Evolutionary conservation across 2,113 vertebrate genomes (phyloP), one percentile per base, ranked within the genome.

Genomic region (Triplophysa siluroides): DNA sequence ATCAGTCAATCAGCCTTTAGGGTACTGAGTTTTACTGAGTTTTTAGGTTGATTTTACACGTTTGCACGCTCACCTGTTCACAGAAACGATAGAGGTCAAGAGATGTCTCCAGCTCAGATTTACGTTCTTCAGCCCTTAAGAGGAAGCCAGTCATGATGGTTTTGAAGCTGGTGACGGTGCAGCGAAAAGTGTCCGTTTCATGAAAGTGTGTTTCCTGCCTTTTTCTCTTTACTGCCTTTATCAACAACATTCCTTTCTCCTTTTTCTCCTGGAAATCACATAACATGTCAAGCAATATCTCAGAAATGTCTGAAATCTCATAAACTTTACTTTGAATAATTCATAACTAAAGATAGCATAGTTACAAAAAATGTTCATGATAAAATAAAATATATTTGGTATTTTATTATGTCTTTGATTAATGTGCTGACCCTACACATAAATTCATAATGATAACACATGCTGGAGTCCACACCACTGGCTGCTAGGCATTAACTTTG

Each of bases 81-180:
- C 93, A 95, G 89, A 97, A 97, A 41, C 0, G 38, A 70, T 90
- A 33, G 0, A 97, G 89, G 16, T 92, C 87, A 8, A 85, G 83
- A 67, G 92, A 88, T 0, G 91, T 90, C 9, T 94, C 92, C 86
- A 86, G 86, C 80, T 96, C 94, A 0, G 90, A 92, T 84, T 87
- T 91, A 12, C 87, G 91, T 77, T 90, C 91, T 81, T 97, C 93
- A 2, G 90, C 91, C 0, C 92, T 91, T 88, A 93, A 86, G 86
- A 92, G 92, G 85, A 98, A 96, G 76, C 90, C 92, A 13, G 88
- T 89, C 84, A 97, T 86, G 77, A 92, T 94, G 0, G 93, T 91
- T 88, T 89, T 95, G 81, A 97, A 94, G 67, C 92, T 90, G 82
- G 89, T 86, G 69, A 93, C 85, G 0, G 92, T 88, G 0, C 52